Base-by-base conservation (phyloP, 2,888 invertebrate species). In the Galerucella pusilla region DNA sequence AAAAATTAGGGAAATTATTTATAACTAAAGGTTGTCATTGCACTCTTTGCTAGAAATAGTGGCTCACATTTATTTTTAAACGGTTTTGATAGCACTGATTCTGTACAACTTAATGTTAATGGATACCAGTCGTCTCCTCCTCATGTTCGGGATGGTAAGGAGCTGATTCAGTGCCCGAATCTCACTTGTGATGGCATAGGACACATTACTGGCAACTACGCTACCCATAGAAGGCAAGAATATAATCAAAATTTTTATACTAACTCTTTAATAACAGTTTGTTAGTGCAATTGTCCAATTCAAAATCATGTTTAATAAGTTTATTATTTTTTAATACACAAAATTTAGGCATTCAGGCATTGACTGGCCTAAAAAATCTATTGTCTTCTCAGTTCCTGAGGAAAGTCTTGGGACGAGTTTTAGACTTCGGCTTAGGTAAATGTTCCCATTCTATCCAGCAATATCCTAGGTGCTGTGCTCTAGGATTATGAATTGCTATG, bases 191-290 rank as follows among this genome's bases (percentile, higher is more conserved):
- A 95, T 90, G 95, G 95, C 84, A 92, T 94, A 89, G 96, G 96
- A 86, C 96, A 96, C 90, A 91, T 95, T 87, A 95, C 95, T 84
- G 95, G 95, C 86, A 95, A 94, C 92, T 96, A 95, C 92, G 93
- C 94, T 84, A 94, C 95, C 83, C 96, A 96, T 89, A 93, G 96
- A 90, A 96, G 93, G 93, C 93, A 93, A 92, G 92, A 90, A 91
- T 78, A 75, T 16, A n/a, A 52, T 52, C 35, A 0, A 46, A n/a
- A 45, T 67, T 54, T 20, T 12, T 64, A 57, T 7, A 10, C 57
- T 57, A 57, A 57, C 57, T 2, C 10, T 57, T 20, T 57, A 20
- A 20, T 52, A 49, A 49, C 14, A 49, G 14, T 14, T 11, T 14
- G 49, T 12, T 52, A 14, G 6, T 52, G 52, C n/a, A 52, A 52